Evolutionary conservation across 2,888 invertebrate genomes (phyloP).

Genomic region (Phengaris arion): DNA sequence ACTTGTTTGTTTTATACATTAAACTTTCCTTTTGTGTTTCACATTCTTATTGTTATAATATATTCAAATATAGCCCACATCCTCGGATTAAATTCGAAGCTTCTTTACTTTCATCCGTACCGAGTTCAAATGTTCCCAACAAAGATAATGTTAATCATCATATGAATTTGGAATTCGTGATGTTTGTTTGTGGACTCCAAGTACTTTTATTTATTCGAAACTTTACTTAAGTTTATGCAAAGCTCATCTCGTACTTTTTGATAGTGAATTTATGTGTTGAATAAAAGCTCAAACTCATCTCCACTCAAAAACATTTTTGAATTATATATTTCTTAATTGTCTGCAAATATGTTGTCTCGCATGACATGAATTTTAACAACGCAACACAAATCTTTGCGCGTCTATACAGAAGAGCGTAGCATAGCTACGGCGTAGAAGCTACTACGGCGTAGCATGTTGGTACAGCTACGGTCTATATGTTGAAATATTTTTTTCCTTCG

Average conservation of each 20-base stretch:
- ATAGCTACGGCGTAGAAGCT: background rate
- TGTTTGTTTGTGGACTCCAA: conserved; percentile 8
- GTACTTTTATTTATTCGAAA: background rate
- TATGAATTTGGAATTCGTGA: conserved; percentile 22
- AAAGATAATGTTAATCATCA: conserved; percentile 14
- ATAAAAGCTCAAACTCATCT: too few species aligned
- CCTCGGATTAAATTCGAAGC: conserved; percentile 15
- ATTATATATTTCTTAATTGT: too few species aligned
- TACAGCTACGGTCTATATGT: background rate
- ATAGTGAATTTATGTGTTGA: background rate
- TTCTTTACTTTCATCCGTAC: conserved; percentile 16
- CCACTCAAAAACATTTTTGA: too few species aligned
- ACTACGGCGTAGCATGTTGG: background rate
- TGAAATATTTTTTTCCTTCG: background rate
- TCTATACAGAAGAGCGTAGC: too few species aligned
- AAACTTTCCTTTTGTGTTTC: background rate
- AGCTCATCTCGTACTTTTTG: background rate
- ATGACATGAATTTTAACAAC: background rate
- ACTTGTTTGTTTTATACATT: background rate
- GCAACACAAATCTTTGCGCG: background rate
- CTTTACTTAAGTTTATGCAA: background rate
- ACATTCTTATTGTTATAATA: conserved; percentile 31
- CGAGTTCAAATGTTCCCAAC: conserved; percentile 18
- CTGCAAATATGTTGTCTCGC: too few species aligned
- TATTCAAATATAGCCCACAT: conserved; percentile 32